Evolutionary conservation across 2,888 invertebrate genomes (phyloP), one percentile per base, ranked within the genome.

Genomic region (Hoplodrina blanda): DNA sequence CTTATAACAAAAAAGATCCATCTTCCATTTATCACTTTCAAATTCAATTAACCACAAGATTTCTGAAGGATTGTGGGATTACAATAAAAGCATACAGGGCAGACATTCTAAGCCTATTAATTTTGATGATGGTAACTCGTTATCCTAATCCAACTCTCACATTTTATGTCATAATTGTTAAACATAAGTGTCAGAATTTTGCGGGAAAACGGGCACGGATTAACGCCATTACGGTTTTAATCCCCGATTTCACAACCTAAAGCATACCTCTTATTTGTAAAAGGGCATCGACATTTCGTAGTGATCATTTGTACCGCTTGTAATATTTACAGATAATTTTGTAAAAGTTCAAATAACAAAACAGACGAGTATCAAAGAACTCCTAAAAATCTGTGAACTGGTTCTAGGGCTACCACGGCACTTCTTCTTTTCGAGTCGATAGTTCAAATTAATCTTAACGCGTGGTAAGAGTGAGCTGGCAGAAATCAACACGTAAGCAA

Each of bases 321-420:
- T 80, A 62, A 76, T 71, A 44, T 76, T 78, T 68, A 68, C 62
- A 13, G 44, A 61, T 56, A 59, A 80, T 64, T 74, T 76, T 74
- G 70, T 81, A 72, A 76, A 80, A 72, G 75, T 76, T 77, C 68
- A 75, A 77, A 73, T 74, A 78, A 76, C 55, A 62, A 52, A 62
- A 75, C 69, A 69, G 62, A 69, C 73, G 66, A 70, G 69, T 64
- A 72, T 73, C 56, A 66, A 71, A 77, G 76, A 56, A 64, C 50
- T 63, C 56, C 70, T 66, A 74, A 80, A 78, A 73, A 70, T 76
- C 15, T 69, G 65, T 72, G 59, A 56, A 62, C 62, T 56, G 15
- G 4, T 25, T 0, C 2, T 20, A 82, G 77, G 71, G 73, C 50
- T 81, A 60, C 10, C 64, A 56, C 60, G 57, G 10, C 64, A 56